Evolutionary conservation across 2,888 invertebrate genomes (phyloP).

Genomic region (Pheosia gnoma): DNA sequence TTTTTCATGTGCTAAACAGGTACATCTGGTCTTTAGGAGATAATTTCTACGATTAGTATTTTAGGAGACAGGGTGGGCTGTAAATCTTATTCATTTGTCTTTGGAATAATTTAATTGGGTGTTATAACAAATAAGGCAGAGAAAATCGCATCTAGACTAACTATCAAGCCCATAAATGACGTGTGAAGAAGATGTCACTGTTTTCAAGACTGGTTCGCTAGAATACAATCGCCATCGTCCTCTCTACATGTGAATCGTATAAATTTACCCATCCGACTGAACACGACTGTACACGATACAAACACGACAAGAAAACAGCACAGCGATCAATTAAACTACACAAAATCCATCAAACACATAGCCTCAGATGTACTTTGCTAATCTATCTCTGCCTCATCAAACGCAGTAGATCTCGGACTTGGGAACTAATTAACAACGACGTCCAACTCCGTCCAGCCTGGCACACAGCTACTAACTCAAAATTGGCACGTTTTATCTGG

Average conservation of each 20-base stretch:
- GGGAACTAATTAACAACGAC: slow-evolving; percentile 67
- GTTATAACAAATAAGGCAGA: no score
- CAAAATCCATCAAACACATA: not conserved
- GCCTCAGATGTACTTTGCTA: slow-evolving; percentile 16
- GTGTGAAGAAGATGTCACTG: no score
- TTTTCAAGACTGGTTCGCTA: not conserved
- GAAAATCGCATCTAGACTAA: no score
- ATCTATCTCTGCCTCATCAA: slow-evolving; percentile 65
- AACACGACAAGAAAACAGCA: not conserved
- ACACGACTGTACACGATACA: not conserved
- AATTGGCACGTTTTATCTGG: slow-evolving; percentile 70
- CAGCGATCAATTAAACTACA: not conserved
- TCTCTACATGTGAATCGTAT: not conserved
- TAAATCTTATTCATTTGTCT: not conserved
- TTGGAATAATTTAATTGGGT: not conserved
- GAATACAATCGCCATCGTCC: not conserved
- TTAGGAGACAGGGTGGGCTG: not conserved
- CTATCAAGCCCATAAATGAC: no score
- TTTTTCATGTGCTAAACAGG: slow-evolving; percentile 72
- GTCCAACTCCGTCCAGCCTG: slow-evolving; percentile 48
- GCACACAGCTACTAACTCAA: slow-evolving; percentile 51
- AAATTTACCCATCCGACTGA: not conserved
- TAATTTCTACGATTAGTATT: slow-evolving; percentile 28
- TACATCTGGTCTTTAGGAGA: slow-evolving; percentile 45
- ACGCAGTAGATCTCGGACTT: slow-evolving; percentile 55